phyloP scores from a whole-genome alignment of 1,140 invertebrate genomes.

The Drosophila asahinai region DNA sequence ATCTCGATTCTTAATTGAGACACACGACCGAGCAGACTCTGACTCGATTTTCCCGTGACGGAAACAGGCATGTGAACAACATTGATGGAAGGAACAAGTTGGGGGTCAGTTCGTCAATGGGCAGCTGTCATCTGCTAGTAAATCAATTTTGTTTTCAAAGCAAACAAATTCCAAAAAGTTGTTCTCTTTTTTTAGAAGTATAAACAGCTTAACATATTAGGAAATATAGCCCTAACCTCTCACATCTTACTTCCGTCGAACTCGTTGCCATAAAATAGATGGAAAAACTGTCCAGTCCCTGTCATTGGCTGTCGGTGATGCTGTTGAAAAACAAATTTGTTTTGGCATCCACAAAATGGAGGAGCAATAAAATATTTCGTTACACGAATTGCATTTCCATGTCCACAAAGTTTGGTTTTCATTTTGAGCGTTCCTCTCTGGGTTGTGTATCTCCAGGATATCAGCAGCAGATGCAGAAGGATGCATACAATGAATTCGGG shows the following conservation, averaged over 20 bases:
- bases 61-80: slow-evolving; percentile 22
- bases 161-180: not conserved
- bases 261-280: not conserved
- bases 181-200: not conserved
- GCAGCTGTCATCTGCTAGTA: slow-evolving; percentile 9
- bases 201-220: not conserved
- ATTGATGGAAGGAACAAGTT: slow-evolving; percentile 16
- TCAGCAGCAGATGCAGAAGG: slow-evolving; percentile 26
- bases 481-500: slow-evolving; percentile 18
- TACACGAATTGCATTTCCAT: slow-evolving; percentile 43
- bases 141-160: slow-evolving; percentile 7
- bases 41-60: slow-evolving; percentile 25
- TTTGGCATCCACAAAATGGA: slow-evolving; percentile 26
- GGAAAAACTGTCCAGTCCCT: not conserved
- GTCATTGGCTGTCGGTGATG: not conserved
- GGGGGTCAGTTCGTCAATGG: slow-evolving; percentile 28
- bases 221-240: not conserved
- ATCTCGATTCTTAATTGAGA: slow-evolving; percentile 46
- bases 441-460: slow-evolving; percentile 2
- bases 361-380: slow-evolving; percentile 26
- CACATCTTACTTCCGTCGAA: not conserved
- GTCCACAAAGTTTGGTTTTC: slow-evolving; percentile 41
- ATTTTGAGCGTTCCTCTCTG: slow-evolving; percentile 15
- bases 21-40: slow-evolving; percentile 18
- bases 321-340: slow-evolving; percentile 10